These are phyloP conservation scores for Babyrousa celebensis DNA, from an alignment of 2,797 vertebrate species.

Conservation along the genomic window DNA sequence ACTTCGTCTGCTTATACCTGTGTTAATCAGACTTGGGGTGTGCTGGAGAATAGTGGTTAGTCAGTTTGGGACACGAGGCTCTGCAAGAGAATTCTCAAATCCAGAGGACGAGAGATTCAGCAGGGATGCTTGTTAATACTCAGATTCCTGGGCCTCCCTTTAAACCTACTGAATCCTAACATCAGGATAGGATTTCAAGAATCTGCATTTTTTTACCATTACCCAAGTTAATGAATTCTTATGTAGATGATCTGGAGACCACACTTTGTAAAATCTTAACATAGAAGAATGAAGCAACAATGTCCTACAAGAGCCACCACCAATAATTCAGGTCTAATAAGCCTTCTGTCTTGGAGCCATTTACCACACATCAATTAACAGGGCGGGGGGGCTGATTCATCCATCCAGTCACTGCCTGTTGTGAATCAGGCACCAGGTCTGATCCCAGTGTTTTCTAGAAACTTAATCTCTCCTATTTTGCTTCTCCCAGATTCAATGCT, in stretches of 20 bases:
- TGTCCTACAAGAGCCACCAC: neutral
- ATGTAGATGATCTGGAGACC: neutral
- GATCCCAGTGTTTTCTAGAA: constrained; percentile 23
- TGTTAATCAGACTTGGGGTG: neutral
- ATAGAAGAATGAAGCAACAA: neutral
- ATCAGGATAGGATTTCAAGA: neutral
- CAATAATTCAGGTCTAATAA: neutral
- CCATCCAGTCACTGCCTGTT: neutral
- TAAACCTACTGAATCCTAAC: neutral
- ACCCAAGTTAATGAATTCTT: neutral
- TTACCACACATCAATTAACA: neutral
- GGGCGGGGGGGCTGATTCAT: neutral
- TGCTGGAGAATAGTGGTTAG: neutral
- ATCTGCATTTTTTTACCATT: neutral
- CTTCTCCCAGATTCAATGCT: neutral
- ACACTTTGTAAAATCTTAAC: neutral
- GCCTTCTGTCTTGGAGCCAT: neutral
- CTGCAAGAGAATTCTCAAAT: neutral
- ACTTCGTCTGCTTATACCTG: neutral
- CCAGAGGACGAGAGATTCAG: neutral
- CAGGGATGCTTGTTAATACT: neutral
- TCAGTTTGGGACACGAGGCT: constrained; percentile 22
- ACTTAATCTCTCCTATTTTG: constrained; percentile 6
- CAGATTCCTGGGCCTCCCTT: neutral
- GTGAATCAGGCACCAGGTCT: neutral